Conservation (phyloP, 2,888 invertebrate genomes). For the Hermaeophaga mercurialis region DNA sequence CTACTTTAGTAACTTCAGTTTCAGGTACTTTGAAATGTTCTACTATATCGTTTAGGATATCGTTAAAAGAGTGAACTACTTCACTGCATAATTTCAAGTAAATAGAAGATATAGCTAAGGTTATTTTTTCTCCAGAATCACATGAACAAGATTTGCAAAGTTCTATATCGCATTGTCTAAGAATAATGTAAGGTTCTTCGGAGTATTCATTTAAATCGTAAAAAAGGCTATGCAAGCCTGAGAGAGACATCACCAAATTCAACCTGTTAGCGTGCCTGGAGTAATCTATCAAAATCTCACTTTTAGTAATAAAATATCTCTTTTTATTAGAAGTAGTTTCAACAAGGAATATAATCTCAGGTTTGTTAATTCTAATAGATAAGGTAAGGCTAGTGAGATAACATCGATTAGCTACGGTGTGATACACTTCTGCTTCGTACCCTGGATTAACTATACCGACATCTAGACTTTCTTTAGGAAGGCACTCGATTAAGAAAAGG, state of each 20-base stretch:
- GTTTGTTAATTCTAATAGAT: slow-evolving; percentile 75
- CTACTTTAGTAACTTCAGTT: slow-evolving; percentile 36
- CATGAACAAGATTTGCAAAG: slow-evolving; percentile 67
- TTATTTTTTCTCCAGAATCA: slow-evolving; percentile 71
- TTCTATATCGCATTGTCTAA: slow-evolving; percentile 74
- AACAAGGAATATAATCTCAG: slow-evolving; percentile 77
- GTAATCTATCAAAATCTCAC: slow-evolving; percentile 73
- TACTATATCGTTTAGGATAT: slow-evolving; percentile 57
- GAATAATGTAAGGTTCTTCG: slow-evolving; percentile 62
- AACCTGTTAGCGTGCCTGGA: slow-evolving; percentile 69
- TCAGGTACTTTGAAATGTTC: slow-evolving; percentile 57
- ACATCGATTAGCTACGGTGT: slow-evolving; percentile 37
- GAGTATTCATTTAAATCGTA: slow-evolving; percentile 51
- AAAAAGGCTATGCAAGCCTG: slow-evolving; percentile 63
- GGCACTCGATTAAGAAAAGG: slow-evolving; percentile 54
- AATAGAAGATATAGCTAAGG: slow-evolving; percentile 69
- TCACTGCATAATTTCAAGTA: slow-evolving; percentile 75
- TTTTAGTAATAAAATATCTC: slow-evolving; percentile 64
- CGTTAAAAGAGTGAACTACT: slow-evolving; percentile 73
- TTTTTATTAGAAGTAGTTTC: slow-evolving; percentile 64
- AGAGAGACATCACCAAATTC: slow-evolving; percentile 66
- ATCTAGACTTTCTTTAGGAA: slow-evolving; percentile 64
- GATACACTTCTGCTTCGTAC: slow-evolving; percentile 66
- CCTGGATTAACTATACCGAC: slow-evolving; percentile 75
- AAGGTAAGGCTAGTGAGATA: slow-evolving; percentile 64